phyloP scores from a whole-genome alignment of 1,140 invertebrate species.

The Drosophila prosaltans region DNA sequence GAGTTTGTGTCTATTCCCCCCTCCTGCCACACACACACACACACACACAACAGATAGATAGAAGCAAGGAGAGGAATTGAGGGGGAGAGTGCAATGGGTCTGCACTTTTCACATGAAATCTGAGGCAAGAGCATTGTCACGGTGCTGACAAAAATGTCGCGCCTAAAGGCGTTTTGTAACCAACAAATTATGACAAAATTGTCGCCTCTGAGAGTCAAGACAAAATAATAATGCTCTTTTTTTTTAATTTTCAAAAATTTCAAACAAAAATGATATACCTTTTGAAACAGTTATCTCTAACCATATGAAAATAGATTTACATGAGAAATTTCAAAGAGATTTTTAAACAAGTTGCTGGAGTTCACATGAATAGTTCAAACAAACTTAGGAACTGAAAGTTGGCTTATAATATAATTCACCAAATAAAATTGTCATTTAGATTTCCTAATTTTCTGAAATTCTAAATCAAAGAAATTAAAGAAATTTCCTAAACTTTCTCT shows the following conservation, averaged over 20 bases:
- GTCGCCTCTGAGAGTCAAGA: conserved; percentile 17
- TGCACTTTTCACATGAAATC: conserved; percentile 64
- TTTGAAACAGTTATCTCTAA: too few species aligned
- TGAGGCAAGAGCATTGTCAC: conserved; percentile 50
- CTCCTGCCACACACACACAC: conserved; percentile 8
- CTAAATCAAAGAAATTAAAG: too few species aligned
- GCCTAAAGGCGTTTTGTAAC: conserved; percentile 40
- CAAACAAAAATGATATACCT: too few species aligned
- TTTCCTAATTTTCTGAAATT: too few species aligned
- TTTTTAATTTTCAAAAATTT: not conserved
- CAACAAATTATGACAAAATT: conserved; percentile 40
- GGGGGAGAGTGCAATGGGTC: conserved; percentile 5
- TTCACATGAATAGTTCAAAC: too few species aligned
- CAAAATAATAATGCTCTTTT: not conserved
- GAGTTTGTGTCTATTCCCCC: conserved; percentile 37
- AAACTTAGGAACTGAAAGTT: too few species aligned
- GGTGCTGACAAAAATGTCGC: conserved; percentile 68
- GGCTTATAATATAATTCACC: too few species aligned
- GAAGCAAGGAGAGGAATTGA: not conserved
- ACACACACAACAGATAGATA: not conserved
- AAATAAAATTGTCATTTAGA: too few species aligned
- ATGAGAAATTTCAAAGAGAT: not conserved
- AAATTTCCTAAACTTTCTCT: too few species aligned
- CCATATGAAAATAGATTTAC: too few species aligned
- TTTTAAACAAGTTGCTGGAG: too few species aligned